Evolutionary conservation across 2,113 vertebrate species (phyloP), one percentile per base, ranked within the genome.

Genomic region (Xerus inauris): DNA sequence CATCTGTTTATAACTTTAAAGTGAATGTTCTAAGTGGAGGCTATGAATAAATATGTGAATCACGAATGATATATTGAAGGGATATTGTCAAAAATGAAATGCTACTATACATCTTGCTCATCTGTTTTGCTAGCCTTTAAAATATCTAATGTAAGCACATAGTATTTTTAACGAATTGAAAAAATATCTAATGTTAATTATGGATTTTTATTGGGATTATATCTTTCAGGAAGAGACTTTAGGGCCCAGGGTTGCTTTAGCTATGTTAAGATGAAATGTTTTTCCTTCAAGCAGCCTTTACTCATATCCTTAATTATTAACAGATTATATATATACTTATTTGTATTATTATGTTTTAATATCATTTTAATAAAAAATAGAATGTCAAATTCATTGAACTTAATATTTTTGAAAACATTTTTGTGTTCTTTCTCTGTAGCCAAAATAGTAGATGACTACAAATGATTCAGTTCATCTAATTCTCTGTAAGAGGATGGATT

Each of bases 1-100:
- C 75, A 80, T 97, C 93, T 97, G 93, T 94, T 96, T 77, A 89
- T 95, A 87, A 62, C 71, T 95, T 95, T 75, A 75, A 91, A 91
- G 73, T 64, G 76, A 94, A 14, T 97, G 81, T 93, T 97, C 62
- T 75, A 45, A 97, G 93, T 87, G 13, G 79, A 95, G 65, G 35
- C 92, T 91, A 42, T 97, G 95, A 97, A 91, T 95, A 94, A 91
- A 65, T 77, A 71, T 16, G 16, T 84, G 79, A 93, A 67, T 96
- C 91, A 92, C 84, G 80, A 86, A 93, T 51, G 51, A 75, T 87
- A 35, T 24, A 83, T 97, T 77, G 51, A 83, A 87, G 64, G 49
- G 11, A 6, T 57, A 45, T 65, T 65, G n/a, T 80, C 79, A 91
- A 0, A 87, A 89, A 77, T 65, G 84, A 87, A 57, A 89, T 87